Evolutionary conservation across 1,140 invertebrate genomes (phyloP).

Genomic region (Trachymyrmex cornetzi): DNA sequence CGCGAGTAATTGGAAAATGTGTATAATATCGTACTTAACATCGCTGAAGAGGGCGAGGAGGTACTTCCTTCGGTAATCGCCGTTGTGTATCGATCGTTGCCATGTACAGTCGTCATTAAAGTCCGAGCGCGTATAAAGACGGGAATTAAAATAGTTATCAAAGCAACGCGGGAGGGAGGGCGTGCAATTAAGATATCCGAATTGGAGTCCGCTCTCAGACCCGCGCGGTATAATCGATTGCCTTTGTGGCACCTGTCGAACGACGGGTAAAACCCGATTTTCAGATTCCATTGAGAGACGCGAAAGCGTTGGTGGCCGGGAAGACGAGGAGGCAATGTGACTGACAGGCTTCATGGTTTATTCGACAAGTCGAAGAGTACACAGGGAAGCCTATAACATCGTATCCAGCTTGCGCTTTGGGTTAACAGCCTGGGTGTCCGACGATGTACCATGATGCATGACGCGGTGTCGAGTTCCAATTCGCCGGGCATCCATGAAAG

Average conservation of each 20-base stretch:
- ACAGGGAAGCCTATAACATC: slow-evolving; percentile 75
- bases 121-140: slow-evolving; percentile 7
- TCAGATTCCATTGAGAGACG: slow-evolving; percentile 58
- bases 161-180: slow-evolving; percentile 9
- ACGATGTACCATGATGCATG: slow-evolving; percentile 79
- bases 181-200: slow-evolving; percentile 57
- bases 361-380: slow-evolving; percentile 75
- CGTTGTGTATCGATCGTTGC: slow-evolving; percentile 6
- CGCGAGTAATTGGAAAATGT: slow-evolving; percentile 19
- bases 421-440: slow-evolving; percentile 78
- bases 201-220: slow-evolving; percentile 22
- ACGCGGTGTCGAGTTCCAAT: slow-evolving; percentile 78
- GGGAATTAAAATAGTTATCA: slow-evolving; percentile 46
- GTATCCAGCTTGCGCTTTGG: slow-evolving; percentile 76
- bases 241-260: slow-evolving; percentile 57
- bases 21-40: background rate
- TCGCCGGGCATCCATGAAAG: slow-evolving; percentile 77
- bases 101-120: slow-evolving; percentile 26
- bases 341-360: slow-evolving; percentile 77
- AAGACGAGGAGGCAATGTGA: slow-evolving; percentile 67
- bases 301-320: slow-evolving; percentile 21
- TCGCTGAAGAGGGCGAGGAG: background rate
- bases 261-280: slow-evolving; percentile 45
- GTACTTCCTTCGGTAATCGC: background rate
- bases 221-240: slow-evolving; percentile 45